Percentiles rank a stretch among this genome's conserved stretches.
Evolutionary conservation across 2,888 invertebrate genomes (phyloP).

Genomic region (Ormia ochracea): DNA sequence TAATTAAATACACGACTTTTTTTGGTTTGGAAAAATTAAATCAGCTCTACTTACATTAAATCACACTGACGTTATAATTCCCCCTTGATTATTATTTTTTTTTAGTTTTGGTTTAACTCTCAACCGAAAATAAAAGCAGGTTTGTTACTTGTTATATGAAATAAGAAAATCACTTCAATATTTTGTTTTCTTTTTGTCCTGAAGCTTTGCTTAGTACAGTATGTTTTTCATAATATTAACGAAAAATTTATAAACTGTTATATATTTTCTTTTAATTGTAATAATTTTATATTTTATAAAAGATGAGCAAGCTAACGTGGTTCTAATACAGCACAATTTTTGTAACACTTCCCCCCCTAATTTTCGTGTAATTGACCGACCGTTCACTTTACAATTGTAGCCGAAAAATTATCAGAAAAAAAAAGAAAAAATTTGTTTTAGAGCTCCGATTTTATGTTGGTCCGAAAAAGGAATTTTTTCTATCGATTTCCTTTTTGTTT

Average conservation of each 20-base stretch:
- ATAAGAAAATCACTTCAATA: conserved; percentile 35
- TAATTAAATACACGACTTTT: conserved; percentile 43
- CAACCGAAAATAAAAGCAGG: conserved; percentile 46
- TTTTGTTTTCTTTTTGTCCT: conserved; percentile 35
- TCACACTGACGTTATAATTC: conserved; percentile 9
- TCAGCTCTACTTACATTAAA: conserved; percentile 46
- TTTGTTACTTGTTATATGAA: conserved; percentile 36
- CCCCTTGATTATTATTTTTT: conserved; percentile 7
- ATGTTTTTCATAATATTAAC: conserved; percentile 56
- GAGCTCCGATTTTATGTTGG: background rate
- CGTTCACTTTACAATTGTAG: conserved; percentile 33
- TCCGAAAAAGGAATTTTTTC: background rate
- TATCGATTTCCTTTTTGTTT: conserved; percentile 12
- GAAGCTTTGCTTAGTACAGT: conserved; percentile 58
- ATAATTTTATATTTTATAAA: conserved; percentile 8
- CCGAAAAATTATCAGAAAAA: background rate
- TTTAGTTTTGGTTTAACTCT: conserved; percentile 15
- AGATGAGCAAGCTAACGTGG: conserved; percentile 39
- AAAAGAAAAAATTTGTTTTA: background rate
- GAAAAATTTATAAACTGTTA: background rate
- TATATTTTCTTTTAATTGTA: background rate
- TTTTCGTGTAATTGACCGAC: conserved; percentile 16
- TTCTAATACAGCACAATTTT: conserved; percentile 19
- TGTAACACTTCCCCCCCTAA: background rate
- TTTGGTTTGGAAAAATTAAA: conserved; percentile 23